Conservation (phyloP, 2,888 invertebrate species). For the Nemotelus nigrinus region DNA sequence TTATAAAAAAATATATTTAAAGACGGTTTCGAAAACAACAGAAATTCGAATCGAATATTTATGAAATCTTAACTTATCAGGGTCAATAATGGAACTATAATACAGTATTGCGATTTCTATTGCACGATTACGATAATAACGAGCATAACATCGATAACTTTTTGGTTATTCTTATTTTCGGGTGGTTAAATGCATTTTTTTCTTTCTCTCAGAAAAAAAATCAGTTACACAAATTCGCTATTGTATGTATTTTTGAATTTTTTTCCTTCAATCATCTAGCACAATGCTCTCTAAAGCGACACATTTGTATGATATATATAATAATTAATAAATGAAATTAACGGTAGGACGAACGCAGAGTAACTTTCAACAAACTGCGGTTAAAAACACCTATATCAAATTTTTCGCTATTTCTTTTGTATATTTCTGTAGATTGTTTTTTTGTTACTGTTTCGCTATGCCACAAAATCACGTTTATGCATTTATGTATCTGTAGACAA, state of each 20-base stretch:
- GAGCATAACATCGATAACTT: not conserved
- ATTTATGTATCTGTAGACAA: slow-evolving; percentile 24
- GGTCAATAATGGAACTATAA: not conserved
- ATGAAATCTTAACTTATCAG: not conserved
- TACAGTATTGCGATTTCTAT: not conserved
- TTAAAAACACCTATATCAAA: too few relatives aligned
- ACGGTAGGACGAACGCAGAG: too few relatives aligned
- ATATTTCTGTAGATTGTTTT: slow-evolving; percentile 9
- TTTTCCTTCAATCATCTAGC: not conserved
- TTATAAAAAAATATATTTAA: slow-evolving; percentile 18
- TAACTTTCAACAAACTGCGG: too few relatives aligned
- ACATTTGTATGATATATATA: not conserved
- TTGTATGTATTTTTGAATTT: slow-evolving; percentile 2
- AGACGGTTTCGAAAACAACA: not conserved
- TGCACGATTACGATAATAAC: not conserved
- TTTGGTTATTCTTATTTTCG: not conserved
- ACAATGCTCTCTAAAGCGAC: slow-evolving; percentile 4
- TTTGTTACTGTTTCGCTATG: not conserved
- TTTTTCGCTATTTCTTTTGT: not conserved
- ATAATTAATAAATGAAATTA: too few relatives aligned
- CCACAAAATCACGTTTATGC: not conserved
- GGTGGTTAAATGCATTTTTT: not conserved
- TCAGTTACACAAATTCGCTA: not conserved
- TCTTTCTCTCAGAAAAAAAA: not conserved
- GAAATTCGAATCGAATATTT: not conserved